Evolutionary conservation across 2,888 invertebrate genomes (phyloP).

Genomic region (Synanthedon tipuliformis): DNA sequence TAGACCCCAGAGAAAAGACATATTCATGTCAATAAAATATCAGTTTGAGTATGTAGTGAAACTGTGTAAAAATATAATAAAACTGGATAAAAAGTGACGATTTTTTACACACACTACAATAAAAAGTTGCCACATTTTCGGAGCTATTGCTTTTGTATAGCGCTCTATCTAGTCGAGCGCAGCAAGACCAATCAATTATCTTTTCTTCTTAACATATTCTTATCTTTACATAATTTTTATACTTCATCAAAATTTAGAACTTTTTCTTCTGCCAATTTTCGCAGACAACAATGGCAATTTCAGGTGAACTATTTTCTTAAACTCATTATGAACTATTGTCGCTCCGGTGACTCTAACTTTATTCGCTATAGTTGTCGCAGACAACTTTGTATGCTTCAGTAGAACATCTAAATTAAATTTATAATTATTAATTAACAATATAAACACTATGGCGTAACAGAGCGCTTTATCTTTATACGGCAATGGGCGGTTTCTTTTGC

Average conservation of each 20-base stretch:
- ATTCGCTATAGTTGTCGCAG: slow-evolving; percentile 22
- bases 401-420: slow-evolving; percentile 39
- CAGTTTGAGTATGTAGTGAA: too few species aligned
- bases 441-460: slow-evolving; percentile 45
- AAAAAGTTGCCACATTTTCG: too few species aligned
- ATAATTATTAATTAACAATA: slow-evolving; percentile 42
- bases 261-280: not conserved
- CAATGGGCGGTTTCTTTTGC: slow-evolving; percentile 27
- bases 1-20: too few species aligned
- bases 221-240: too few species aligned
- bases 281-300: slow-evolving; percentile 30
- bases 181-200: too few species aligned
- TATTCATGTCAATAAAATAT: too few species aligned
- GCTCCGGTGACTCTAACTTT: slow-evolving; percentile 45
- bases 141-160: too few species aligned
- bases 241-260: not conserved
- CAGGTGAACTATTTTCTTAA: slow-evolving; percentile 35
- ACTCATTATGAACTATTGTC: slow-evolving; percentile 18
- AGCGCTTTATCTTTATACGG: slow-evolving; percentile 47
- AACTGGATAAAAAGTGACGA: too few species aligned
- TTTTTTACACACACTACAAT: too few species aligned
- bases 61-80: too few species aligned
- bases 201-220: too few species aligned
- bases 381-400: slow-evolving; percentile 31
- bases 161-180: too few species aligned